Evolutionary conservation across 1,140 invertebrate species (phyloP), one percentile per base, ranked within the genome.

Genomic region (Drosophila mayri): DNA sequence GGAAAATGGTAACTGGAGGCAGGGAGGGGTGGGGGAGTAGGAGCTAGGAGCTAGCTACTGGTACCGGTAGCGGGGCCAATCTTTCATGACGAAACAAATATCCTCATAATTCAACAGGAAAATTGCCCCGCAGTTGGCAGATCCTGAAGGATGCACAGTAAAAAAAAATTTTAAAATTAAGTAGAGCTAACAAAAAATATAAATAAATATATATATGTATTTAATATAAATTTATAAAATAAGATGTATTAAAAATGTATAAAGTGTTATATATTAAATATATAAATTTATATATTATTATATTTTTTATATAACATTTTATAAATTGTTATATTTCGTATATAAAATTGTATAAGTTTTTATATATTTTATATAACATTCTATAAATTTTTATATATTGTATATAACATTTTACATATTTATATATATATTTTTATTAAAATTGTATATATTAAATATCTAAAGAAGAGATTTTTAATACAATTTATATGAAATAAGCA

Each of bases 51-150:
- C 20, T 50, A 38, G 61, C 7, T 44, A 46, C 38, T 18, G 43
- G 35, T 35, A 72, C 66, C 49, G 59, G 57, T 66, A 41, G 77
- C 55, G 73, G 76, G 83, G 72, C 86, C 86, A 90, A 90, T 90
- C 86, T 90, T 90, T 90, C 86, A 90, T 90, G 88, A 91, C 81
- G 84, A 76, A 85, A 88, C 84, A 80, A 86, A 91, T 88, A 91
- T 91, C 84, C 90, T 91, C 85, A 90, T 91, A 91, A 90, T 80
- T 91, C 88, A 91, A 91, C 67, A 82, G 81, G 79, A 82, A 91
- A 91, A 91, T 91, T 91, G 86, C 86, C 81, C 52, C 38, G 68
- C 62, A 68, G 61, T 71, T 54, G 49, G 50, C 57, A 81, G 66
- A 54, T 59, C 63, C 61, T 50, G 49, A 57, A 49, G 67, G 40